Conservation (phyloP, 2,797 vertebrate genomes). For the Spinus pinus region DNA sequence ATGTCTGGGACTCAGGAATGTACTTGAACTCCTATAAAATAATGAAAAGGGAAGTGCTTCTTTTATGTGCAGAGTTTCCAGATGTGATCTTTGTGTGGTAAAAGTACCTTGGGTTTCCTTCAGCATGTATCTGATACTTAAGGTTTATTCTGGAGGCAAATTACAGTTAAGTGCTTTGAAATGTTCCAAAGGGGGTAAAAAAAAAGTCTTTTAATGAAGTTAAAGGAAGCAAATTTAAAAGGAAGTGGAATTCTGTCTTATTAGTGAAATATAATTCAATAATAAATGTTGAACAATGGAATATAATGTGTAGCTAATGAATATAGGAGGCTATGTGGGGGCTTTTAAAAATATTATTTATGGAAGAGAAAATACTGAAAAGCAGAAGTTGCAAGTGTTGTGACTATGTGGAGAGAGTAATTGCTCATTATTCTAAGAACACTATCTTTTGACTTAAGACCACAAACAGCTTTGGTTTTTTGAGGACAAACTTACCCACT, state of each 20-base stretch:
- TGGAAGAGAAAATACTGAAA: not conserved
- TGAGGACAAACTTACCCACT: not conserved
- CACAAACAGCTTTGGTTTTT: not conserved
- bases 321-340: not conserved
- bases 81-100: not conserved
- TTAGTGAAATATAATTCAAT: slow-evolving; percentile 32
- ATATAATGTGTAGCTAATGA: not conserved
- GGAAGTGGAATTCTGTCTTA: slow-evolving; percentile 12
- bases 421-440: not conserved
- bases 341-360: not conserved
- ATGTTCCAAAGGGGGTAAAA: not conserved
- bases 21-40: not conserved
- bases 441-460: not conserved
- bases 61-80: not conserved
- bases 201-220: not conserved
- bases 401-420: not conserved
- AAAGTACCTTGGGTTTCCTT: not conserved
- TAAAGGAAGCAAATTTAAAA: slow-evolving; percentile 5
- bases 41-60: not conserved
- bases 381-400: not conserved
- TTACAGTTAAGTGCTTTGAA: slow-evolving; percentile 29
- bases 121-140: not conserved
- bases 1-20: not conserved
- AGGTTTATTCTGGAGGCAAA: not conserved
- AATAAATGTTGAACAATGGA: not conserved